Conservation (phyloP, 2,113 vertebrate genomes). For the Eulemur rufifrons region DNA sequence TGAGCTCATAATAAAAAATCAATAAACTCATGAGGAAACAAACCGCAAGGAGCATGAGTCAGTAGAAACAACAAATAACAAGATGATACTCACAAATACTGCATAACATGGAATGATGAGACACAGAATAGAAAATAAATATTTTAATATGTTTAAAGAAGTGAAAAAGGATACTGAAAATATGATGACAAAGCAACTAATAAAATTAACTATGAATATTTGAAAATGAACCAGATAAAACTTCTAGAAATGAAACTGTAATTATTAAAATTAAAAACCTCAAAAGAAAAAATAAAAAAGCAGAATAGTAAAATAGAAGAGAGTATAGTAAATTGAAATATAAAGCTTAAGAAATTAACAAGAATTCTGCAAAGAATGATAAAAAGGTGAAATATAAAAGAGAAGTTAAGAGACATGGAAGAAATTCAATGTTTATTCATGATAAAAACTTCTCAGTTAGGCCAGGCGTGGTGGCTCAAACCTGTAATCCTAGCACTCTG, state of each 20-base stretch:
- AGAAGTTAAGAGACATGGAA: not conserved
- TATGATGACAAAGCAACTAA: not conserved
- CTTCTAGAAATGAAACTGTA: not conserved
- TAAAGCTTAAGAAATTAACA: not conserved
- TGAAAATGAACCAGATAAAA: not conserved
- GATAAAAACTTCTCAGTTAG: not conserved
- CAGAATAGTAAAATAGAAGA: not conserved
- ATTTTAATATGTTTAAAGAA: not conserved
- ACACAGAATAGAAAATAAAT: not conserved
- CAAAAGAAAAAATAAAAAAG: not conserved
- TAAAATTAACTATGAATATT: not conserved
- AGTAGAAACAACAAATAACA: not conserved
- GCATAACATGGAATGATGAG: not conserved
- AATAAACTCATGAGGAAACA: slow-evolving; percentile 16
- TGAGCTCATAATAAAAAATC: not conserved
- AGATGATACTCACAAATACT: not conserved
- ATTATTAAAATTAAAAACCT: not conserved
- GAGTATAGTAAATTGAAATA: not conserved
- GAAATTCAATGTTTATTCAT: not conserved
- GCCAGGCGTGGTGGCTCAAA: too few species aligned
- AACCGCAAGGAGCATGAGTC: not conserved
- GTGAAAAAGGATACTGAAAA: not conserved
- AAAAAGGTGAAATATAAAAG: not conserved
- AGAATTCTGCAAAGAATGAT: not conserved
- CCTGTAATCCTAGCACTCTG: too few species aligned